Evolutionary conservation across 1,140 invertebrate genomes (phyloP), one percentile per base, ranked within the genome.

Genomic region (Augochlora pura): DNA sequence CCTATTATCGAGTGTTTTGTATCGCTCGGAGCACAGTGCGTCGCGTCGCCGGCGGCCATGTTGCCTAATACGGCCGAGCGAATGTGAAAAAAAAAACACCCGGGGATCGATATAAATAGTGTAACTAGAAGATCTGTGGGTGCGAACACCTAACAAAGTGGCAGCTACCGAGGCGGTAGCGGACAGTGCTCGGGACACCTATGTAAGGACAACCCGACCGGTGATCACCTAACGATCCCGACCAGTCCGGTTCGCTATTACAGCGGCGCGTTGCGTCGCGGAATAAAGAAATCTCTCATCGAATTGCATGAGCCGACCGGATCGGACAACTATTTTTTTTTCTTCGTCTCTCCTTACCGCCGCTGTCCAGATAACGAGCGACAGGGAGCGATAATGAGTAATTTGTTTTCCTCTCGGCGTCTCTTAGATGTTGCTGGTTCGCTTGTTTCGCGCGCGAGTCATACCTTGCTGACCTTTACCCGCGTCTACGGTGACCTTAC

Each of bases 91-190:
- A 71, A 74, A 84, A 42, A 49, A 78, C 72, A 49, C 2, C n/a
- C 46, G 25, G 73, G 25, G 59, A 32, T 65, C 72, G 72, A 49
- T 86, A 86, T 86, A 85, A 86, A 85, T 77, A 77, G 69, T 72
- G 75, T 60, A 74, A 65, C 68, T 65, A 71, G 52, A 62, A 65
- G 67, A 84, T 86, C 74, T 83, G 77, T 81, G 73, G 81, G 69
- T 81, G 77, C 69, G 74, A 67, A 86, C 72, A 83, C 32, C 66
- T 23, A 83, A 83, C 70, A 74, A 70, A 86, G 60, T 23, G 49
- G 70, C 49, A 18, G 63, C 81, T 78, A 82, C 68, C 2, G 38
- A 59, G 64, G 54, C 65, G 52, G 64, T 9, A 60, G 21, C 25
- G 64, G 18, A 59, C 64, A 10, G 72, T 66, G 65, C 27, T 38